phyloP scores from a whole-genome alignment of 2,888 invertebrate genomes.

The Clanis bilineata region DNA sequence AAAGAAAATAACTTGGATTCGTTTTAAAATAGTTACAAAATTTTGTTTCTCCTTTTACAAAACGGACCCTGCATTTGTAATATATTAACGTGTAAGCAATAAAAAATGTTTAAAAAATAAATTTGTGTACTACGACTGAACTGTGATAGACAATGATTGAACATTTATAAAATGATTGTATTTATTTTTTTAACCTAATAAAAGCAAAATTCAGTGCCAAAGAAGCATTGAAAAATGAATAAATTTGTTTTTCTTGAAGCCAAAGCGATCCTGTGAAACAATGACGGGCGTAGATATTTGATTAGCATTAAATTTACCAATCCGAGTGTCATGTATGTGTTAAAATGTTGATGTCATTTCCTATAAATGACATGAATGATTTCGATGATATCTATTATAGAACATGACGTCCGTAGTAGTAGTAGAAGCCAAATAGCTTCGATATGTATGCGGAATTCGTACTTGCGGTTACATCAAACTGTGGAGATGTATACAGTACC shows the following conservation, averaged over 20 bases:
- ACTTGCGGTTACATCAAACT: neutral
- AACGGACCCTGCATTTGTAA: conserved; percentile 36
- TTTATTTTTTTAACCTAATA: conserved; percentile 53
- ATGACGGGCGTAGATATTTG: conserved; percentile 36
- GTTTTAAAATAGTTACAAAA: neutral
- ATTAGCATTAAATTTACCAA: conserved; percentile 47
- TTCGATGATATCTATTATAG: conserved; percentile 15
- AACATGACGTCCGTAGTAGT: conserved; percentile 18
- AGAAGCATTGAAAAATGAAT: conserved; percentile 71
- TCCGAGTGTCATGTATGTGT: conserved; percentile 41
- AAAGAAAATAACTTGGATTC: conserved; percentile 30
- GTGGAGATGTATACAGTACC: neutral
- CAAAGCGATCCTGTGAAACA: conserved; percentile 28
- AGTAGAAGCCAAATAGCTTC: conserved; percentile 8
- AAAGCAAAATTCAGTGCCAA: conserved; percentile 78
- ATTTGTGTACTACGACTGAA: conserved; percentile 64
- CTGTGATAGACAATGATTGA: conserved; percentile 75
- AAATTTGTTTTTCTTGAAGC: conserved; percentile 31
- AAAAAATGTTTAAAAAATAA: conserved; percentile 65
- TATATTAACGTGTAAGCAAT: conserved; percentile 44
- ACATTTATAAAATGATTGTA: conserved; percentile 54
- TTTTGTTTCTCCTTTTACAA: conserved; percentile 39
- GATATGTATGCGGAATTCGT: conserved; percentile 7
- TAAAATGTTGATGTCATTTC: conserved; percentile 62
- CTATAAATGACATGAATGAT: conserved; percentile 42